These are phyloP conservation scores for Ptychodera flava DNA, from an alignment of 35 echinoderm and acorn worm species.

Conservation along the genomic window DNA sequence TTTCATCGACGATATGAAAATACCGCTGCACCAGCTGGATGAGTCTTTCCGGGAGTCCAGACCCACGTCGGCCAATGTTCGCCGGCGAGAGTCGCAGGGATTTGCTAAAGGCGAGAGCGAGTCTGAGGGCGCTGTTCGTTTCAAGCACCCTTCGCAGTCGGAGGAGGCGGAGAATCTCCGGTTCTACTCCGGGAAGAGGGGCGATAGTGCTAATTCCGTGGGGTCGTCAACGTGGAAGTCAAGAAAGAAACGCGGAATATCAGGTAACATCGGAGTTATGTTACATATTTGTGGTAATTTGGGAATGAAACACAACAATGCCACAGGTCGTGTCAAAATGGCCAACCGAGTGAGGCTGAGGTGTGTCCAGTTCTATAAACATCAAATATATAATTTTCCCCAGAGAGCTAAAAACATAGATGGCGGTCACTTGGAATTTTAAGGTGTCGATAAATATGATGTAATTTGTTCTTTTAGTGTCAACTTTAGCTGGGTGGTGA, in stretches of 20 bases:
- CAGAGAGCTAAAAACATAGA: too few species aligned
- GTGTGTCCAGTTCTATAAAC: too few species aligned
- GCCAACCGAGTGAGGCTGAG: too few species aligned
- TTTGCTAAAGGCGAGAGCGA: not conserved
- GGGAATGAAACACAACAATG: too few species aligned
- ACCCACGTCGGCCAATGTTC: not conserved
- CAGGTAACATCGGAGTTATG: too few species aligned
- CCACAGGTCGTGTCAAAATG: too few species aligned
- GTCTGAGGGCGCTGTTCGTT: not conserved
- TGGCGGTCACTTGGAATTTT: too few species aligned
- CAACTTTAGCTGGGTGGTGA: too few species aligned
- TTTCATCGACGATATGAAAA: not conserved
- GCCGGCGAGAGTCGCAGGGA: not conserved
- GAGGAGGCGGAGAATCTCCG: not conserved
- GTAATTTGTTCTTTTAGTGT: too few species aligned
- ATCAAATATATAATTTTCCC: too few species aligned
- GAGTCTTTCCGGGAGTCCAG: not conserved
- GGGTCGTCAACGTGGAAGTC: not conserved
- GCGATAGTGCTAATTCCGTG: not conserved
- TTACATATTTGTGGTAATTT: too few species aligned
- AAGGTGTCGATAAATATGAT: too few species aligned
- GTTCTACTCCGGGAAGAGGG: not conserved
- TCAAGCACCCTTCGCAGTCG: not conserved
- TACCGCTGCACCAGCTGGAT: not conserved
- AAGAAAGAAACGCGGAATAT: not conserved